Evolutionary conservation across 2,888 invertebrate species (phyloP).

Genomic region (Cryptosula pallasiana): DNA sequence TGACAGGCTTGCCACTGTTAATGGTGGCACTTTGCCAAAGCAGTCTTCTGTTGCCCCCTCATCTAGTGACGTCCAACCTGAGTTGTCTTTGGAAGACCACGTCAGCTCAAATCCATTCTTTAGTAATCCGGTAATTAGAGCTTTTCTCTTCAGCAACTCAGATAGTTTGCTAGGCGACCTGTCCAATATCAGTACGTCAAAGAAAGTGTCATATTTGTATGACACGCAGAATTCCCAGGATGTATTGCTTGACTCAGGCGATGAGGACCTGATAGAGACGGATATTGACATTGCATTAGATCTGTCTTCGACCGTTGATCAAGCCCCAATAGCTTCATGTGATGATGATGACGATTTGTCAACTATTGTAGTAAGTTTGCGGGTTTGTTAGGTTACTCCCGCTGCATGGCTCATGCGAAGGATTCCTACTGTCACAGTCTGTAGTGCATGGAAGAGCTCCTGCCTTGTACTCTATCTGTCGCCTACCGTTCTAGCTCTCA

Average conservation of each 20-base stretch:
- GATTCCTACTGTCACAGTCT: too few species aligned
- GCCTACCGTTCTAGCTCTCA: too few species aligned
- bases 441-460: too few species aligned
- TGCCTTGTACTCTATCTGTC: too few species aligned
- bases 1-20: background rate
- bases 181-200: background rate
- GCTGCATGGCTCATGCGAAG: too few species aligned
- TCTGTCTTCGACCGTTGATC: background rate
- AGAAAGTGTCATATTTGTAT: background rate
- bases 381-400: too few species aligned
- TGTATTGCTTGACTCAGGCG: background rate
- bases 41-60: background rate
- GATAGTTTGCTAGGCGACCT: constrained; percentile 2
- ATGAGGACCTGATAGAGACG: background rate
- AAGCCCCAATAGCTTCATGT: background rate
- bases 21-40: background rate
- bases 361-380: background rate
- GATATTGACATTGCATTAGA: background rate
- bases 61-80: background rate
- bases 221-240: background rate
- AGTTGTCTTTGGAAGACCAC: background rate
- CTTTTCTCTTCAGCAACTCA: background rate
- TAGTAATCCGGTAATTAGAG: background rate
- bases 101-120: background rate
- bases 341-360: background rate